Evolutionary conservation across 2,888 invertebrate species (phyloP), one percentile per base, ranked within the genome.

Genomic region (Deilephila porcellus): DNA sequence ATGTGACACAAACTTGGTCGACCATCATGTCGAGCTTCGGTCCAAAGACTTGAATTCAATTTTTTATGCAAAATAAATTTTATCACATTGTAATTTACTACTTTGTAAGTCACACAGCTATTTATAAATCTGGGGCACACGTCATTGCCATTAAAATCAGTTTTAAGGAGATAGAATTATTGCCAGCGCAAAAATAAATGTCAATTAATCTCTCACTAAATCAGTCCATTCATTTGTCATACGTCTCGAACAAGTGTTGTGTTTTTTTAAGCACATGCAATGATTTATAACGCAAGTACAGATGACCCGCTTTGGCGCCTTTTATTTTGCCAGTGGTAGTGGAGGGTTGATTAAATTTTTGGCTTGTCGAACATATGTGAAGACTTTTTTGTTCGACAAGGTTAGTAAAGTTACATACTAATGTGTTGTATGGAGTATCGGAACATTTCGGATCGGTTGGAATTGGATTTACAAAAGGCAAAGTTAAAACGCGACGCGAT

Each of bases 221-320:
- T 71, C 56, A 71, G 59, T 60, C 71, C 60, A 60, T 71, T 60
- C 71, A 60, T 71, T 71, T 71, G 60, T 37, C 60, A 71, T 67
- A 67, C 52, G 67, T 67, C 67, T 45, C 45, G 67, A 60, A 60
- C 59, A 60, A 71, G 59, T 56, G 59, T 60, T 59, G 32, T 59
- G 59, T 71, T 71, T 71, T 60, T 71, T 71, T 71, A 25, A 25
- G 34, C 25, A 45, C 45, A 17, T 14, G 60, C 60, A 60, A 71
- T 60, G 59, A 71, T 59, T 71, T 60, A 71, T 60, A 25, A 37
- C 32, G 53, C 56, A n/a, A n/a, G 53, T 53, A 34, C 56, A 59
- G 17, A 60, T 71, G 71, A 71, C 60, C 60, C 60, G 71, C 14
- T 71, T 71, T n/a, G 37, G 25, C 71, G 37, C 34, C 25, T 71